Conservation (phyloP, 2,113 vertebrate genomes). For the Corydoras sp. region DNA sequence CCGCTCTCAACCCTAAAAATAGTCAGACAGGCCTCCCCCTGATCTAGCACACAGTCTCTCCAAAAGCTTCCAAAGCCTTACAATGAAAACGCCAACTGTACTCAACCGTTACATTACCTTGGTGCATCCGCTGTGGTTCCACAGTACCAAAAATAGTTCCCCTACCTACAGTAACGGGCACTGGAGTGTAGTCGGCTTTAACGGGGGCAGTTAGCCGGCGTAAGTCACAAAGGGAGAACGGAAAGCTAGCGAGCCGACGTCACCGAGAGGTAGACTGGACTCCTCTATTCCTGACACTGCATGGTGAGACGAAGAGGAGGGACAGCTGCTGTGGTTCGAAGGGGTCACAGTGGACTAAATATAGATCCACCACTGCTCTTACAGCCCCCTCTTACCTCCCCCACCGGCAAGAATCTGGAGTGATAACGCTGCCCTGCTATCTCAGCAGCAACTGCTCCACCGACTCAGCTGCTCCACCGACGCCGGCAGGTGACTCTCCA, state of each 20-base stretch:
- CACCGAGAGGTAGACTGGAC: slow-evolving; percentile 27
- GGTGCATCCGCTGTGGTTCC: slow-evolving; percentile 9
- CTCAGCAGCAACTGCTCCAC: slow-evolving; percentile 46
- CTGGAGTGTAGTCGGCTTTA: neutral
- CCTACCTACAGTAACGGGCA: slow-evolving; percentile 9
- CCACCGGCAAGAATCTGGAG: slow-evolving; percentile 43
- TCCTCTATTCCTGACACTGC: slow-evolving; percentile 58
- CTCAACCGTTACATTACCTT: slow-evolving; percentile 46
- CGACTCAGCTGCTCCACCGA: slow-evolving; percentile 47
- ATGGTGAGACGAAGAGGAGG: slow-evolving; percentile 49
- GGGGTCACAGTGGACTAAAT: slow-evolving; percentile 63
- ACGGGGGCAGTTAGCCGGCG: neutral
- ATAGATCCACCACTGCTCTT: slow-evolving; percentile 57
- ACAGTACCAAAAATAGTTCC: neutral
- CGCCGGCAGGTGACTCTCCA: neutral
- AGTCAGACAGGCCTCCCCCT: slow-evolving; percentile 39
- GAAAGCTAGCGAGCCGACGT: slow-evolving; percentile 26
- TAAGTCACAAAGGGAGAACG: slow-evolving; percentile 8
- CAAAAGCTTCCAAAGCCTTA: neutral
- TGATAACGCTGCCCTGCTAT: slow-evolving; percentile 5
- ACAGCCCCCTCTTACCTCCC: slow-evolving; percentile 32
- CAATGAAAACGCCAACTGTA: neutral
- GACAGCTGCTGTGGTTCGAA: slow-evolving; percentile 78
- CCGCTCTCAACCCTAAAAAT: slow-evolving; percentile 55
- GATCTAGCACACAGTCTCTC: slow-evolving; percentile 28